Evolutionary conservation across 30 jellyfish, hydroid and myxozoan species (phyloP).

Genomic region (Aurelia sp.): DNA sequence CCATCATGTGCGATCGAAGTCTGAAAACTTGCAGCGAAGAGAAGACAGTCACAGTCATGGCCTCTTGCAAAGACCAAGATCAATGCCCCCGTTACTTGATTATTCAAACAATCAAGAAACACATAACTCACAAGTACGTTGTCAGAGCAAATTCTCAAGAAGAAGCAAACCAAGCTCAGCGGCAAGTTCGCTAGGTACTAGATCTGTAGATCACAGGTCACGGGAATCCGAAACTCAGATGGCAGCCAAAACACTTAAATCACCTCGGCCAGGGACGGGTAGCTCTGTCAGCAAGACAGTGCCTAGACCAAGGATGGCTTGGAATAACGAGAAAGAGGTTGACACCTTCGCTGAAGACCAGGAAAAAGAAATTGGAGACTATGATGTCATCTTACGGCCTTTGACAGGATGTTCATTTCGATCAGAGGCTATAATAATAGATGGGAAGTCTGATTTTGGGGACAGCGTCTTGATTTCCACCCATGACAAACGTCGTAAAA

Average conservation of each 20-base stretch:
- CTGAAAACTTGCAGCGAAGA: conserved; percentile 2
- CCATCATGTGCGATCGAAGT: conserved; percentile 17
- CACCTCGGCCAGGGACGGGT: background rate
- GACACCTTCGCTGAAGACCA: background rate
- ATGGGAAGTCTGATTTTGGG: conserved; percentile 23
- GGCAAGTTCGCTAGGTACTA: background rate
- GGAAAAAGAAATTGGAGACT: conserved; percentile 17
- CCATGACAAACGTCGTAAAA: conserved; percentile 2
- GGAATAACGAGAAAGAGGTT: background rate
- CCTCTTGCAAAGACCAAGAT: conserved; percentile 28
- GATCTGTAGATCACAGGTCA: background rate
- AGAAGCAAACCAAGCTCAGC: background rate
- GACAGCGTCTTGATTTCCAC: conserved; percentile 2
- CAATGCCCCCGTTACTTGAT: conserved; percentile 45
- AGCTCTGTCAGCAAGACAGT: background rate
- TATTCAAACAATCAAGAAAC: background rate
- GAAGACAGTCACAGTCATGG: background rate
- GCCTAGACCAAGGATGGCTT: background rate
- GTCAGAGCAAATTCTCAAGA: background rate
- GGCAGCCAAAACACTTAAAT: background rate
- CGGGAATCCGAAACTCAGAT: background rate
- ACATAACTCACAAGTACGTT: background rate
- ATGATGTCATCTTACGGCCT: conserved; percentile 37
- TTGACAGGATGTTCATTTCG: conserved; percentile 29
- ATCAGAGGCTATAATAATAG: conserved; percentile 33